Conservation (phyloP, 2,113 vertebrate genomes). For the Campylomormyrus tamandua region DNA sequence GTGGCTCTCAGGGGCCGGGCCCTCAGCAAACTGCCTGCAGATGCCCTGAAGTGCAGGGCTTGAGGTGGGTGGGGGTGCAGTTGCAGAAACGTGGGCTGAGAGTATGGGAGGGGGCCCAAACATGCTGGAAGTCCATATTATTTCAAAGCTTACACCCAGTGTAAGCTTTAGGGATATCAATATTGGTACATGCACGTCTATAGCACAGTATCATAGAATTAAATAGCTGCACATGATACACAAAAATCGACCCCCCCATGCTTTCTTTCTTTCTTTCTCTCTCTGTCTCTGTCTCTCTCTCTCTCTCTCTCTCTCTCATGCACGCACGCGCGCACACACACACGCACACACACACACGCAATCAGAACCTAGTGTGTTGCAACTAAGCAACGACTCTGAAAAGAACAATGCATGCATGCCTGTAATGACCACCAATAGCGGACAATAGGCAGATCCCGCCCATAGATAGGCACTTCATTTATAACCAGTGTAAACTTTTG, state of each 20-base stretch:
- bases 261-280: neutral
- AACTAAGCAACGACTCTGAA: neutral
- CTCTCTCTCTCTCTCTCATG: neutral
- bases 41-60: constrained; percentile 40
- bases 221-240: neutral
- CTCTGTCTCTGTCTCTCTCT: neutral
- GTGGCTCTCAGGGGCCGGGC: constrained; percentile 43
- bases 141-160: neutral
- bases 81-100: neutral
- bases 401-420: neutral
- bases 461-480: neutral
- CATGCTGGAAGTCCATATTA: neutral
- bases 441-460: neutral
- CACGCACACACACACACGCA: neutral
- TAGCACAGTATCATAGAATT: neutral
- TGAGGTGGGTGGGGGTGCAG: constrained; percentile 20
- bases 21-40: constrained; percentile 41
- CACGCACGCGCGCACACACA: neutral
- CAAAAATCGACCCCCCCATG: neutral
- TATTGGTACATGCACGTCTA: neutral
- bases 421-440: neutral
- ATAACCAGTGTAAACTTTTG: neutral
- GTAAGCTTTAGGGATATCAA: neutral
- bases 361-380: neutral
- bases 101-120: neutral